Evolutionary conservation across 2,888 invertebrate genomes (phyloP).

Genomic region (Seira ritae): DNA sequence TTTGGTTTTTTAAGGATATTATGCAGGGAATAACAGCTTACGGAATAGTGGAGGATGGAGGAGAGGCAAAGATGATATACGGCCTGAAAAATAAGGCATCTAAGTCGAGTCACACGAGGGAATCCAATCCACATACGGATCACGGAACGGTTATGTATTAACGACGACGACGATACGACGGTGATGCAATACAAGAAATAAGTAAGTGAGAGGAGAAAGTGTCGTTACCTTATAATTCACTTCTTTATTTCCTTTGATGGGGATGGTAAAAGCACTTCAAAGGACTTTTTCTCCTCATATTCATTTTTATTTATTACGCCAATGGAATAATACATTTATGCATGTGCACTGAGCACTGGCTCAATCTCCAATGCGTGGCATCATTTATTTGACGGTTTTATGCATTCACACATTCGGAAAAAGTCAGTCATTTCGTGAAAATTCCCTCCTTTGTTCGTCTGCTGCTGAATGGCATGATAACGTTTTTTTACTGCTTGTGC

Average conservation of each 20-base stretch:
- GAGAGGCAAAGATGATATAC: conserved; percentile 6
- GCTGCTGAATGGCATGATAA: too few species aligned
- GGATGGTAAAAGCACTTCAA: conserved; percentile 24
- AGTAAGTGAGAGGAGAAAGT: conserved; percentile 18
- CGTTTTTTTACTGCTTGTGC: neutral
- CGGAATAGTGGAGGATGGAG: neutral
- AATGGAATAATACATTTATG: conserved; percentile 9
- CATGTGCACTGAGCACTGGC: neutral
- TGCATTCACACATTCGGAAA: conserved; percentile 17
- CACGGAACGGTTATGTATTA: conserved; percentile 3
- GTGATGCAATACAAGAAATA: too few species aligned
- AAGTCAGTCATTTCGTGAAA: conserved; percentile 30
- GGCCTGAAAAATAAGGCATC: neutral
- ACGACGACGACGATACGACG: neutral
- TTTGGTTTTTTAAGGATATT: neutral
- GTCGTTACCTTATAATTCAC: conserved; percentile 36
- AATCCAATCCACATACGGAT: conserved; percentile 24
- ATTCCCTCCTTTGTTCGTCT: neutral
- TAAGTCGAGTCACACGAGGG: neutral
- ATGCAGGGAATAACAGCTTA: neutral
- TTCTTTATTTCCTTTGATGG: conserved; percentile 16
- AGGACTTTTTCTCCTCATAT: conserved; percentile 6
- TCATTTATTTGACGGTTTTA: conserved; percentile 13
- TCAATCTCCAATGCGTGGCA: conserved; percentile 32
- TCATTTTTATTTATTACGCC: conserved; percentile 40